Evolutionary conservation across 2,888 invertebrate genomes (phyloP).

Genomic region (Lucinisca nassula): DNA sequence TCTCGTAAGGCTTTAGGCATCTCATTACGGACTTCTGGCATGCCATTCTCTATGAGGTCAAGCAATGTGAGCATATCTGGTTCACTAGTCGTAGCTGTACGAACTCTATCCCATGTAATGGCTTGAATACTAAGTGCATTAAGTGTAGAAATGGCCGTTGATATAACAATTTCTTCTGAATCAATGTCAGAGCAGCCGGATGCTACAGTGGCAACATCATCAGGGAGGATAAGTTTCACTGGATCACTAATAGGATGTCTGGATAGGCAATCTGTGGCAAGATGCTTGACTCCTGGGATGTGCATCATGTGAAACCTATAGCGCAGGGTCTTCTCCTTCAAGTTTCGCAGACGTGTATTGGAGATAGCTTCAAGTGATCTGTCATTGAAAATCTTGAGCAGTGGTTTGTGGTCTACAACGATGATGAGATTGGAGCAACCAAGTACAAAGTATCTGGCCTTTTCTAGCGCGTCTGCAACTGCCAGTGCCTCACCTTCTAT

Average conservation of each 20-base stretch:
- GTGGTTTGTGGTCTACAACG: slow-evolving; percentile 56
- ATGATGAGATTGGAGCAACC: slow-evolving; percentile 46
- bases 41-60: slow-evolving; percentile 32
- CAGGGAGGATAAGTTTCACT: slow-evolving; percentile 22
- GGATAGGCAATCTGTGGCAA: slow-evolving; percentile 60
- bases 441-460: slow-evolving; percentile 47
- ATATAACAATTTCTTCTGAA: not conserved
- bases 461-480: slow-evolving; percentile 26
- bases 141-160: not conserved
- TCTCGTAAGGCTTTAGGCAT: slow-evolving; percentile 13
- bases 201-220: slow-evolving; percentile 39
- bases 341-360: slow-evolving; percentile 45
- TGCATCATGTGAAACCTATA: slow-evolving; percentile 49
- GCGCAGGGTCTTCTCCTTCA: slow-evolving; percentile 53
- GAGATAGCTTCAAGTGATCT: slow-evolving; percentile 46
- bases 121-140: slow-evolving; percentile 2
- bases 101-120: slow-evolving; percentile 69
- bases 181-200: not conserved
- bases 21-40: slow-evolving; percentile 27
- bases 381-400: slow-evolving; percentile 48
- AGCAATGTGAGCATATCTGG: slow-evolving; percentile 47
- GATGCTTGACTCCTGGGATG: slow-evolving; percentile 47
- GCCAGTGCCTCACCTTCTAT: slow-evolving; percentile 6
- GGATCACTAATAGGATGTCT: slow-evolving; percentile 59
- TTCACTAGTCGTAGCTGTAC: slow-evolving; percentile 63